phyloP scores from a whole-genome alignment of 2,797 vertebrate species.

The Microcaecilia unicolor region DNA sequence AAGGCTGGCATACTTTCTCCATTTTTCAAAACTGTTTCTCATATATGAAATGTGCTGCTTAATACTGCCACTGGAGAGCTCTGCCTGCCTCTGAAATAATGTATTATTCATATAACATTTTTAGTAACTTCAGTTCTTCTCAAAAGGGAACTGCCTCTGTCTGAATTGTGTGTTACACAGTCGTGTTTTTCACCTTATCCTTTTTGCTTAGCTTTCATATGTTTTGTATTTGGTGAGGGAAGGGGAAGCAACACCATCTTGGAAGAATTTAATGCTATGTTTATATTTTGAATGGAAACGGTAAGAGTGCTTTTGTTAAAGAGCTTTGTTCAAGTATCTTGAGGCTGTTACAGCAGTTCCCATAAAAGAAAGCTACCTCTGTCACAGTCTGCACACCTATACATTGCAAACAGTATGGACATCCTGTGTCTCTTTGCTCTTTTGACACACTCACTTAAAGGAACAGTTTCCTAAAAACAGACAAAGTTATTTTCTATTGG shows the following conservation, averaged over 20 bases:
- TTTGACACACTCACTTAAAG: too few relatives aligned
- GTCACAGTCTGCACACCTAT: slow-evolving; percentile 51
- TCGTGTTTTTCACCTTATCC: slow-evolving; percentile 17
- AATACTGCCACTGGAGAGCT: slow-evolving; percentile 41
- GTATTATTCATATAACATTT: slow-evolving; percentile 22
- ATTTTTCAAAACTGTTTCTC: slow-evolving; percentile 23
- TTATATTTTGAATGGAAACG: slow-evolving; percentile 42
- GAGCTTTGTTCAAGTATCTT: slow-evolving; percentile 40
- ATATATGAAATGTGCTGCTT: slow-evolving; percentile 41
- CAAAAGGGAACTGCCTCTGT: slow-evolving; percentile 15
- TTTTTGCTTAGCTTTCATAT: slow-evolving; percentile 31
- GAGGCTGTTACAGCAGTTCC: slow-evolving; percentile 43
- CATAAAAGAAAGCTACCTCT: slow-evolving; percentile 55
- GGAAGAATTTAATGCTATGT: slow-evolving; percentile 26
- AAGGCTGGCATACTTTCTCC: slow-evolving; percentile 30
- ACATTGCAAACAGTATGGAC: slow-evolving; percentile 48
- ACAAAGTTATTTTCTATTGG: too few relatives aligned
- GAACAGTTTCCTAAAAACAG: too few relatives aligned
- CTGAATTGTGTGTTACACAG: slow-evolving; percentile 22
- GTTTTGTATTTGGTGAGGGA: slow-evolving; percentile 40
- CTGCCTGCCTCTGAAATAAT: too few relatives aligned
- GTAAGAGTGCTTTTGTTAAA: slow-evolving; percentile 60
- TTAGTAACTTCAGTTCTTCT: slow-evolving; percentile 6
- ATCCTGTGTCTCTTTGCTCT: slow-evolving; percentile 48
- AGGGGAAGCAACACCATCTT: slow-evolving; percentile 17